Evolutionary conservation across 2,888 invertebrate species (phyloP).

Genomic region (Busseola fusca): DNA sequence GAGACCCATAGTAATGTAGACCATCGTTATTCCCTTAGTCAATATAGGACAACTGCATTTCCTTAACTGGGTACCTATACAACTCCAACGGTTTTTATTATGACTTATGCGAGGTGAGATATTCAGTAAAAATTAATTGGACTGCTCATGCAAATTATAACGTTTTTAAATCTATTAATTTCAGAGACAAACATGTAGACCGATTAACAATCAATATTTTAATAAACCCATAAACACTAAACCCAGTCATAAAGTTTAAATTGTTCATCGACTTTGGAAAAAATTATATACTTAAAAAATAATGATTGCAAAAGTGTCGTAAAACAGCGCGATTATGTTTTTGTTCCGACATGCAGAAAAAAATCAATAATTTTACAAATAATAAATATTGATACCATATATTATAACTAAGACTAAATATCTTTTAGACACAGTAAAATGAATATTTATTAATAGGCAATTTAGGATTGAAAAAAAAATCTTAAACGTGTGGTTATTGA

Average conservation of each 20-base stretch:
- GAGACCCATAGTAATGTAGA: too few species aligned
- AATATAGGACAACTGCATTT: neutral
- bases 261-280: slow-evolving; percentile 14
- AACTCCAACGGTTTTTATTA: slow-evolving; percentile 27
- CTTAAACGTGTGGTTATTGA: slow-evolving; percentile 1
- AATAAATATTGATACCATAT: slow-evolving; percentile 21
- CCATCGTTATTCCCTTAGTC: too few species aligned
- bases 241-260: slow-evolving; percentile 18
- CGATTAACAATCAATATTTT: slow-evolving; percentile 26
- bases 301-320: slow-evolving; percentile 29
- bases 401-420: neutral
- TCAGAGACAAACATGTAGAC: slow-evolving; percentile 24
- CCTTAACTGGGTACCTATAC: slow-evolving; percentile 12
- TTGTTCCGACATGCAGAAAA: slow-evolving; percentile 15
- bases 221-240: slow-evolving; percentile 35
- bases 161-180: slow-evolving; percentile 43
- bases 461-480: slow-evolving; percentile 3
- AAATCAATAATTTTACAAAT: slow-evolving; percentile 6
- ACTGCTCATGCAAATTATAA: slow-evolving; percentile 23
- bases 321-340: slow-evolving; percentile 36
- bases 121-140: slow-evolving; percentile 39
- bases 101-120: slow-evolving; percentile 23
- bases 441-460: slow-evolving; percentile 22
- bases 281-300: slow-evolving; percentile 24
- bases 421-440: neutral